A percentile compares a stretch with the other conserved stretches of the same genome.
Evolutionary conservation across 1,140 invertebrate genomes (phyloP).

Genomic region (Sitophilus oryzae): DNA sequence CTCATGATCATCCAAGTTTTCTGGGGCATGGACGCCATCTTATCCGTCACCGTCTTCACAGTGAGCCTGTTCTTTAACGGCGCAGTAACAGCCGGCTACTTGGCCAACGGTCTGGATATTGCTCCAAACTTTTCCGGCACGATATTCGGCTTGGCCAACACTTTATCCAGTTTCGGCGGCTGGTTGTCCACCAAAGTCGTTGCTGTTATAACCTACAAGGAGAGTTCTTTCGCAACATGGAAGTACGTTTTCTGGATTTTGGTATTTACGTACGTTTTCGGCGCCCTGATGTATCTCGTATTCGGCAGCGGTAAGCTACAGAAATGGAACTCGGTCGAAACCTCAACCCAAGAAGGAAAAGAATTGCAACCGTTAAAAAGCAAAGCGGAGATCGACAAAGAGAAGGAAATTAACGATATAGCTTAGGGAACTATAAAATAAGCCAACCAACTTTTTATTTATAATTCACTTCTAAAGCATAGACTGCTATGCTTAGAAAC

Average conservation of each 20-base stretch:
- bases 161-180: slow-evolving; percentile 80
- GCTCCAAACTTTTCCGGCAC: slow-evolving; percentile 86
- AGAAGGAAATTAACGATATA: slow-evolving; percentile 26
- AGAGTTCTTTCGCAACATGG: slow-evolving; percentile 73
- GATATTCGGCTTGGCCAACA: slow-evolving; percentile 87
- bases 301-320: slow-evolving; percentile 68
- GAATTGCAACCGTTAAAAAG: slow-evolving; percentile 45
- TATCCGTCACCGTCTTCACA: slow-evolving; percentile 70
- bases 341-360: slow-evolving; percentile 29
- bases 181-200: slow-evolving; percentile 80
- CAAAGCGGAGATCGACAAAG: slow-evolving; percentile 33
- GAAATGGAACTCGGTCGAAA: slow-evolving; percentile 53
- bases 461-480: no score
- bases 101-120: slow-evolving; percentile 84
- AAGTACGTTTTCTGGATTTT: slow-evolving; percentile 79
- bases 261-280: slow-evolving; percentile 62
- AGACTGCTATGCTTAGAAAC: no score
- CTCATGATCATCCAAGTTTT: slow-evolving; percentile 67
- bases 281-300: slow-evolving; percentile 60
- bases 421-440: no score
- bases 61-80: slow-evolving; percentile 74
- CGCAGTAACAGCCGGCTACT: slow-evolving; percentile 77
- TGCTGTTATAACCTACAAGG: slow-evolving; percentile 69
- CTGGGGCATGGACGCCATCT: slow-evolving; percentile 59
- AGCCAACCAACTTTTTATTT: no score